Conservation (phyloP, 2,797 vertebrate species). For the Parambassis ranga region DNA sequence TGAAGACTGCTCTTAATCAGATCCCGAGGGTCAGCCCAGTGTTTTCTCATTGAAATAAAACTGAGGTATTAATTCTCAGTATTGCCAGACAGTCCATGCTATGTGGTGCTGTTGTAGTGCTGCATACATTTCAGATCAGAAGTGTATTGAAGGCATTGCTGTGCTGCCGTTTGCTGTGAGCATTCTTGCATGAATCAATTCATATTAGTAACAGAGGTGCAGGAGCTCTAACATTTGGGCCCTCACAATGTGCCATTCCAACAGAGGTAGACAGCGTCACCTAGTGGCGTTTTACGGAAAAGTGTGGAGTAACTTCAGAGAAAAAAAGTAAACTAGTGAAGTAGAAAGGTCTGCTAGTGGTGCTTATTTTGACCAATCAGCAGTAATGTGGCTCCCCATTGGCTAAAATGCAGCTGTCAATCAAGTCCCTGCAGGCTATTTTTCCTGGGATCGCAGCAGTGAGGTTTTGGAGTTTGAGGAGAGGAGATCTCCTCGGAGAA, state of each 20-base stretch:
- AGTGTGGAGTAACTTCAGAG: background rate
- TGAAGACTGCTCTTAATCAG: slow-evolving; percentile 59
- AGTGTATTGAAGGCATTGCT: slow-evolving; percentile 36
- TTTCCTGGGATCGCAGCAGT: slow-evolving; percentile 26
- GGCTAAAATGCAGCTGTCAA: slow-evolving; percentile 57
- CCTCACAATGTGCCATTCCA: background rate
- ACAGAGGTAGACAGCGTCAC: slow-evolving; percentile 33
- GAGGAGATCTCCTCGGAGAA: slow-evolving; percentile 20
- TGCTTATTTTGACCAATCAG: slow-evolving; percentile 47
- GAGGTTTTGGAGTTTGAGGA: slow-evolving; percentile 6
- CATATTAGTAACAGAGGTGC: background rate
- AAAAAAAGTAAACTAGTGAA: background rate
- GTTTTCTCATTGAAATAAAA: slow-evolving; percentile 25
- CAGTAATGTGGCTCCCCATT: slow-evolving; percentile 41
- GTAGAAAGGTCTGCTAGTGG: background rate
- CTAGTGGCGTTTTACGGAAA: slow-evolving; percentile 30
- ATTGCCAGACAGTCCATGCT: background rate
- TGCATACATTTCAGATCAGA: slow-evolving; percentile 21
- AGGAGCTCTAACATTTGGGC: background rate
- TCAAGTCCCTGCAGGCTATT: slow-evolving; percentile 45
- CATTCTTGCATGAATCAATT: slow-evolving; percentile 36
- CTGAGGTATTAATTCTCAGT: slow-evolving; percentile 1
- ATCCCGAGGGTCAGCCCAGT: slow-evolving; percentile 41
- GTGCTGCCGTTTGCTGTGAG: slow-evolving; percentile 24
- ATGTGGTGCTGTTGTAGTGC: background rate